A percentile compares a stretch with the other conserved stretches of the same genome.
Evolutionary conservation across 2,888 invertebrate genomes (phyloP).

Genomic region (Lithophane leautieri): DNA sequence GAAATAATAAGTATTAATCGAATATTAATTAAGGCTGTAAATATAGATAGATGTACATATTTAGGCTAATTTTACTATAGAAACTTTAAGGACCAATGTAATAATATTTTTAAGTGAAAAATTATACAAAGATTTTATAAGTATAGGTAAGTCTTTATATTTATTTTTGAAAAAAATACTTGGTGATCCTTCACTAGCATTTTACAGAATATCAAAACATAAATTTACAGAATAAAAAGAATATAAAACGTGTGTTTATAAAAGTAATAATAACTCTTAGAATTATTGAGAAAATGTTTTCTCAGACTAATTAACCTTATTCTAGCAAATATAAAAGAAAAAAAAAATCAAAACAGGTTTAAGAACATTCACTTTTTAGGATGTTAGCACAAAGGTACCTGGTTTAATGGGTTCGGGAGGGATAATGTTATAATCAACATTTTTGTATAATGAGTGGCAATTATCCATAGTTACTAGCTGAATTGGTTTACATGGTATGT

Average conservation of each 20-base stretch:
- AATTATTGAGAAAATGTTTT: not conserved
- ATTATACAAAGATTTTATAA: slow-evolving; percentile 32
- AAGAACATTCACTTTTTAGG: not conserved
- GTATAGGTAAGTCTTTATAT: slow-evolving; percentile 20
- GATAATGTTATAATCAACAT: slow-evolving; percentile 37
- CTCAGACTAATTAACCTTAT: not conserved
- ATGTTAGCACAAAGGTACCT: not conserved
- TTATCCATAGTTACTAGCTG: slow-evolving; percentile 56
- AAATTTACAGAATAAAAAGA: slow-evolving; percentile 11
- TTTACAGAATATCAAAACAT: slow-evolving; percentile 11
- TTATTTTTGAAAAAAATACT: not conserved
- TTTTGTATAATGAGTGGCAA: slow-evolving; percentile 49
- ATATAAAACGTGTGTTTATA: not conserved
- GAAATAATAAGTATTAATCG: slow-evolving; percentile 64
- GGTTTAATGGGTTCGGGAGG: not conserved
- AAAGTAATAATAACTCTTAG: not conserved
- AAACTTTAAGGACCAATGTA: slow-evolving; percentile 45
- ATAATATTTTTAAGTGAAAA: slow-evolving; percentile 39
- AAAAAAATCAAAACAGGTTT: not conserved
- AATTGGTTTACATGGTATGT: slow-evolving; percentile 26
- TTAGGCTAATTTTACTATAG: slow-evolving; percentile 28
- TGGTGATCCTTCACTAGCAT: slow-evolving; percentile 6
- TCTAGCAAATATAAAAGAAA: not conserved
- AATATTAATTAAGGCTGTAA: slow-evolving; percentile 78
- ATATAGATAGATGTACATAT: slow-evolving; percentile 67